phyloP scores from a whole-genome alignment of 2,113 vertebrate species.

The Trichechus manatus region DNA sequence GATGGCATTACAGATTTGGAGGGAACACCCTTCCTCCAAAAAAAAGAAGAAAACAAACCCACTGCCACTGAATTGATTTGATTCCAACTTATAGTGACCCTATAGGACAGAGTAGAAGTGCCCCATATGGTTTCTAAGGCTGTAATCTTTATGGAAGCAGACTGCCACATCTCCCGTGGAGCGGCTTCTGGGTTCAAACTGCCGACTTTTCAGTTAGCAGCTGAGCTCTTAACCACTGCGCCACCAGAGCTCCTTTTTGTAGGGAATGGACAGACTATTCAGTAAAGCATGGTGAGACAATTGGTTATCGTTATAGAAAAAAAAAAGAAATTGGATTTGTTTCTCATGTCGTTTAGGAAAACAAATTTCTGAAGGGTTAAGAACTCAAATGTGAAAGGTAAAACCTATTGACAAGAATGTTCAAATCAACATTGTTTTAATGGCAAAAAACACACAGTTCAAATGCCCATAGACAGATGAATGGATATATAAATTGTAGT shows the following conservation, averaged over 20 bases:
- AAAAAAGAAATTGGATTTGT: neutral
- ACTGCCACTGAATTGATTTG: too few relatives aligned
- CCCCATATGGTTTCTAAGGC: too few relatives aligned
- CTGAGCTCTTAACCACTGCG: too few relatives aligned
- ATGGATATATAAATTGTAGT: neutral
- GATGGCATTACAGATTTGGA: neutral
- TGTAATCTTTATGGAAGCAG: too few relatives aligned
- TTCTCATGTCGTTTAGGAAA: neutral
- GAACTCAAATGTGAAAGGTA: conserved; percentile 21
- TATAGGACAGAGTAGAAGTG: too few relatives aligned
- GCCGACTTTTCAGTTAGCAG: too few relatives aligned
- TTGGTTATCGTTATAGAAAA: neutral
- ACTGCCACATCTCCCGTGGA: too few relatives aligned
- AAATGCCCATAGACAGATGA: neutral
- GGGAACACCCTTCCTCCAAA: neutral
- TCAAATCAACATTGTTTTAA: neutral
- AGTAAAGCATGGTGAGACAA: neutral
- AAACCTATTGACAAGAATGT: neutral
- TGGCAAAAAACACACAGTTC: neutral
- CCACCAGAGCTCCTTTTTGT: neutral
- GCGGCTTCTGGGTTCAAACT: too few relatives aligned
- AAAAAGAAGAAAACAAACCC: too few relatives aligned
- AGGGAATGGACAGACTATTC: neutral
- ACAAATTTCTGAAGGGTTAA: neutral
- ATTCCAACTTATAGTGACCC: too few relatives aligned